Percentiles rank a stretch among this genome's conserved stretches.
Conservation (phyloP, 2,113 vertebrate species). For the Corvus moneduloides region DNA sequence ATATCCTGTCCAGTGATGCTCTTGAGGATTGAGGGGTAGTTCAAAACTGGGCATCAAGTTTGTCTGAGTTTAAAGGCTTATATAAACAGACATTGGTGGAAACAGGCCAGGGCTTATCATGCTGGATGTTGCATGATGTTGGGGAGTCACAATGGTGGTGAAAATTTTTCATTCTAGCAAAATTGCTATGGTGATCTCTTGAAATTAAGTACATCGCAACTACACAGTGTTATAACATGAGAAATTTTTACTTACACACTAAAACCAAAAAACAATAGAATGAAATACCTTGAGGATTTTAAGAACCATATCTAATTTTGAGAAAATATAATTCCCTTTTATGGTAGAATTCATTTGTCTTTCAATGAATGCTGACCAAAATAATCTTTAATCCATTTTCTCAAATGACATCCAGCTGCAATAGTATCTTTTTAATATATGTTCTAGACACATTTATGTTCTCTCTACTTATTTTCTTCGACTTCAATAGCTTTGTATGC, state of each 20-base stretch:
- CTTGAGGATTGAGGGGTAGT: neutral
- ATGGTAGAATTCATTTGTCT: neutral
- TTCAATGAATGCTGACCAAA: neutral
- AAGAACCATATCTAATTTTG: neutral
- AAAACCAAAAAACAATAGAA: neutral
- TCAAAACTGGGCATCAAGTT: neutral
- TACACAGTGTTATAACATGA: constrained; percentile 5
- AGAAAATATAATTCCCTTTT: neutral
- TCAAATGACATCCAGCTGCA: neutral
- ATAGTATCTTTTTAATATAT: neutral
- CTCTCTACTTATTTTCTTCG: neutral
- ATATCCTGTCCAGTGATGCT: neutral
- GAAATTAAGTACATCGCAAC: neutral
- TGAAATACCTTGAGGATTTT: constrained; percentile 12
- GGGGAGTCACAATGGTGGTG: neutral
- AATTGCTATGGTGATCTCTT: constrained; percentile 11
- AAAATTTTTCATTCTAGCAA: constrained; percentile 26
- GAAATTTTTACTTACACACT: constrained; percentile 18
- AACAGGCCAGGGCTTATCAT: neutral
- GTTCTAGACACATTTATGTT: neutral
- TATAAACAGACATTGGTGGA: neutral
- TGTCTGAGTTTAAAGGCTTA: neutral
- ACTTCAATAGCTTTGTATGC: neutral
- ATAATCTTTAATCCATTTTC: neutral
- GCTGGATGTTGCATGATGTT: neutral